Conservation (phyloP, 2,888 invertebrate species). For the Pilophorus perplexus region DNA sequence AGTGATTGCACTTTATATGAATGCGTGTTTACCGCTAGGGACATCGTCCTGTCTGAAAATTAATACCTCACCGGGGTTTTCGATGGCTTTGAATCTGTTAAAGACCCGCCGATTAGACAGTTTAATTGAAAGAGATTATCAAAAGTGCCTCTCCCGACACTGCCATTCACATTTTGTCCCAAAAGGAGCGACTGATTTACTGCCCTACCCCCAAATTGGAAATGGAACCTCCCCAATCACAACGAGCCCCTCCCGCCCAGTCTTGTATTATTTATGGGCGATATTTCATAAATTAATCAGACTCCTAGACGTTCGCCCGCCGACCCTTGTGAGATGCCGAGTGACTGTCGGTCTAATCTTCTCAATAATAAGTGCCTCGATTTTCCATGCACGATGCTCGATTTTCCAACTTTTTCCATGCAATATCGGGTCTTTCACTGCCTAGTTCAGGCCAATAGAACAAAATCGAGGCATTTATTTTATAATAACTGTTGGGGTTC, state of each 20-base stretch:
- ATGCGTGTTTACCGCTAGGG: no score
- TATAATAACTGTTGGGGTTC: no score
- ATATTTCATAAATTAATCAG: constrained; percentile 30
- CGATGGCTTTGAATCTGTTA: no score
- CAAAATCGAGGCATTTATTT: no score
- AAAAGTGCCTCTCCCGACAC: neutral
- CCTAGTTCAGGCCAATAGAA: no score
- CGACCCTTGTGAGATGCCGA: constrained; percentile 1
- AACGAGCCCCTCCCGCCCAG: neutral
- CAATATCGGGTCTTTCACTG: no score
- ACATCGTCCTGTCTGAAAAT: no score
- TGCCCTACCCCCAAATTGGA: neutral
- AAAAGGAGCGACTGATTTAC: constrained; percentile 27
- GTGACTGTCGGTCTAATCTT: neutral
- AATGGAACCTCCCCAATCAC: constrained; percentile 11
- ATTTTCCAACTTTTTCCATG: no score
- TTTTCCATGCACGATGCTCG: neutral
- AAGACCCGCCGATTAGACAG: no score
- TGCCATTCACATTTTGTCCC: constrained; percentile 26
- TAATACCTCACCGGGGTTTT: no score
- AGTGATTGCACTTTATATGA: no score
- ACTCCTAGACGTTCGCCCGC: neutral
- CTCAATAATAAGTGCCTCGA: constrained; percentile 10
- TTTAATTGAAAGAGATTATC: neutral
- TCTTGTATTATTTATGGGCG: constrained; percentile 31